Evolutionary conservation across 2,888 invertebrate species (phyloP).

Genomic region (Ethmia dodecea): DNA sequence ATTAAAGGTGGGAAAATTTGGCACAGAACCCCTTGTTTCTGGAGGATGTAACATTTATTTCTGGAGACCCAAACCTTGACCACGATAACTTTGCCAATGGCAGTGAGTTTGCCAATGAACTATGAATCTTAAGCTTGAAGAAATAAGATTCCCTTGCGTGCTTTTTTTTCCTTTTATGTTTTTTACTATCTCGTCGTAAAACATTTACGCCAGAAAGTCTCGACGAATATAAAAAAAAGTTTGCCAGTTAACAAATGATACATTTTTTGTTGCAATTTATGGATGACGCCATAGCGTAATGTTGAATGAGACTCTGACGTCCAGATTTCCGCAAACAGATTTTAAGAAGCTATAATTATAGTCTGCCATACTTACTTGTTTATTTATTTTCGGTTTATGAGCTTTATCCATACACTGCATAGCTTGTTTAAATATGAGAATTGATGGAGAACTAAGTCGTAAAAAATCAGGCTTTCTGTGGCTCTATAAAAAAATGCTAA

Average conservation of each 20-base stretch:
- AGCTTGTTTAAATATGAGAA: too few species aligned
- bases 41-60: constrained; percentile 72
- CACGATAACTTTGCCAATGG: constrained; percentile 36
- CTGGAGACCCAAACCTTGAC: constrained; percentile 63
- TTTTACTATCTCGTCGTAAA: too few species aligned
- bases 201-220: background rate
- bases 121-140: constrained; percentile 26
- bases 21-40: constrained; percentile 49
- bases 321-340: too few species aligned
- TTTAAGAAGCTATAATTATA: too few species aligned
- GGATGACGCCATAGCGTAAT: background rate
- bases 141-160: background rate
- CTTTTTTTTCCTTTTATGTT: constrained; percentile 12
- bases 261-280: background rate
- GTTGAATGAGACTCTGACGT: background rate
- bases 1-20: constrained; percentile 51
- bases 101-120: constrained; percentile 25
- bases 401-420: too few species aligned
- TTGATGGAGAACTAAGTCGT: too few species aligned
- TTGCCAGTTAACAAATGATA: background rate
- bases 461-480: too few species aligned
- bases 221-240: background rate
- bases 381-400: too few species aligned
- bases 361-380: too few species aligned
- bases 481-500: too few species aligned